phyloP scores from a whole-genome alignment of 1,140 invertebrate species.

The Sitodiplosis mosellana region DNA sequence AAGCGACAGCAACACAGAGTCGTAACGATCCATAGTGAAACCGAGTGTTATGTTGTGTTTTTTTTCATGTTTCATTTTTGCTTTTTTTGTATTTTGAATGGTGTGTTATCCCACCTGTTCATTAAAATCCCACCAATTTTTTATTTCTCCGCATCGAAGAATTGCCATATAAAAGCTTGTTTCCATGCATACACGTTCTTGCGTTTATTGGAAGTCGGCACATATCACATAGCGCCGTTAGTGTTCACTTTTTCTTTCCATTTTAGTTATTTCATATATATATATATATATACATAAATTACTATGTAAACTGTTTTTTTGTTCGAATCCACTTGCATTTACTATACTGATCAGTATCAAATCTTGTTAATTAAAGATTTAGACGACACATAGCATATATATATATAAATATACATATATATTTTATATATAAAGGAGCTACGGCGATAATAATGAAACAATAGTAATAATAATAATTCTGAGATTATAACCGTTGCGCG shows the following conservation, averaged over 20 bases:
- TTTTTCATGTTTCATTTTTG: too few species aligned
- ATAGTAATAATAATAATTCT: too few species aligned
- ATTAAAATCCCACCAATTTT: background rate
- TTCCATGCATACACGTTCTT: constrained; percentile 4
- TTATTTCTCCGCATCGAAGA: background rate
- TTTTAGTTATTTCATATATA: background rate
- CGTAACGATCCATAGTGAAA: too few species aligned
- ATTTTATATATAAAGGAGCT: background rate
- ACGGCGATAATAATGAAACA: too few species aligned
- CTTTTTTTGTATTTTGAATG: too few species aligned
- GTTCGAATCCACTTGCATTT: background rate
- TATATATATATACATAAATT: background rate
- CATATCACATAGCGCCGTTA: background rate
- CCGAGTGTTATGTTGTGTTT: too few species aligned
- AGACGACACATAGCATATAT: background rate
- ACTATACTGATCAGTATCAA: background rate
- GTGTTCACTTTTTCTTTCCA: background rate
- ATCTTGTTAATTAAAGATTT: background rate
- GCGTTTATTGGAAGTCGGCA: constrained; percentile 6
- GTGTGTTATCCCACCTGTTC: background rate
- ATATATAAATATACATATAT: background rate
- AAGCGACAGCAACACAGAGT: too few species aligned
- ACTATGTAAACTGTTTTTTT: background rate
- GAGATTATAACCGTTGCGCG: too few species aligned
- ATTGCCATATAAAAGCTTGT: constrained; percentile 5